A percentile compares a stretch with the other conserved stretches of the same genome.
Evolutionary conservation across 2,797 vertebrate genomes (phyloP).

Genomic region (Leontocebus nigricollis): DNA sequence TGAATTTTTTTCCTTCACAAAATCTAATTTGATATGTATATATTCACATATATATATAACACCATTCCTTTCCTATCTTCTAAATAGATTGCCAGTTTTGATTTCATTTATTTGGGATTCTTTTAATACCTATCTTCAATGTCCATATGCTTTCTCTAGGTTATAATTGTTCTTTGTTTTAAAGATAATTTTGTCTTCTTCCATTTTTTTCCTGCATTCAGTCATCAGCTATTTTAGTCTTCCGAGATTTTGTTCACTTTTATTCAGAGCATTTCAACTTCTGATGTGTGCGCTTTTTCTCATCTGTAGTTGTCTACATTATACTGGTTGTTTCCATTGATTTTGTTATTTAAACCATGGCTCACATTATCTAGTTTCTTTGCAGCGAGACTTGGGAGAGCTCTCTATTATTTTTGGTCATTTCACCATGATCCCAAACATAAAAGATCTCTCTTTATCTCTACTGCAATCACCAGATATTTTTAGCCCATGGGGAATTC

Average conservation of each 20-base stretch:
- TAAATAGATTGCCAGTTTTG: neutral
- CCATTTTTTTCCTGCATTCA: neutral
- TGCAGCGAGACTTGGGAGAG: neutral
- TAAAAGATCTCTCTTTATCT: accelerated
- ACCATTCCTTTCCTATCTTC: neutral
- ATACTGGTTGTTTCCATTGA: neutral
- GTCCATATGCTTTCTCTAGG: neutral
- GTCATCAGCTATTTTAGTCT: neutral
- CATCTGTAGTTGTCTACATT: neutral
- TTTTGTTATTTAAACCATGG: neutral
- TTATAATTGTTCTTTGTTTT: neutral
- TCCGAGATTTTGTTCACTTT: neutral
- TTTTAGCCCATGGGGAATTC: neutral
- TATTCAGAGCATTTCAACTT: neutral
- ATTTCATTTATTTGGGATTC: neutral
- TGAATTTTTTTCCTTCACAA: neutral
- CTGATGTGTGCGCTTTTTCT: neutral
- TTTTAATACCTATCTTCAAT: neutral
- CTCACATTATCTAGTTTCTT: neutral
- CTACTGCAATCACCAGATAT: neutral
- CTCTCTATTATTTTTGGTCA: neutral
- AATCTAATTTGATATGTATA: neutral
- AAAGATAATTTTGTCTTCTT: neutral
- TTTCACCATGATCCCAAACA: neutral
- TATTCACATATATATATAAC: neutral